phyloP scores from a whole-genome alignment of 2,797 vertebrate species.

The Eutrigla gurnardus region DNA sequence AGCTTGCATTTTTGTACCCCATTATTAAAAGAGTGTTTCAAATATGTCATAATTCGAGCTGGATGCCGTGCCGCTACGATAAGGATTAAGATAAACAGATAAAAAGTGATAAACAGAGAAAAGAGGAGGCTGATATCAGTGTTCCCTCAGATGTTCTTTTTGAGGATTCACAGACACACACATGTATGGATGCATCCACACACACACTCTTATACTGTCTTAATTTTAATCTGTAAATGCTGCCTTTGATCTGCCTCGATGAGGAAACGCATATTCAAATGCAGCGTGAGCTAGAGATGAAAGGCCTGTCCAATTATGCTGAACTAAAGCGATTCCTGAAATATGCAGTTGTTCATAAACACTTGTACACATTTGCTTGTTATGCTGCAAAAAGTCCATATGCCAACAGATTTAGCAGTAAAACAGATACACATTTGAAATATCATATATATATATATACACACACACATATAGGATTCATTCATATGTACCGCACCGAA shows the following conservation, averaged over 20 bases:
- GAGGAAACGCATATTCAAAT: conserved; percentile 69
- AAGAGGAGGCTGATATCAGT: conserved; percentile 42
- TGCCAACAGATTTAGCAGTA: conserved; percentile 21
- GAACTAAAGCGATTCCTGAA: conserved; percentile 63
- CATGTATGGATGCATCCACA: conserved; percentile 9
- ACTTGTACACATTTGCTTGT: conserved; percentile 70
- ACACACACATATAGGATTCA: too few relatives aligned
- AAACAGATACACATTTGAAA: conserved; percentile 28
- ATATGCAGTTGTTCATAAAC: conserved; percentile 68
- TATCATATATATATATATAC: conserved; percentile 18
- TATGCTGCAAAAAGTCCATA: conserved; percentile 23
- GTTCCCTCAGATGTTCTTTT: conserved; percentile 57
- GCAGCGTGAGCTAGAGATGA: conserved; percentile 63
- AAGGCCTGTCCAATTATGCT: conserved; percentile 72
- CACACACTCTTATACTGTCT: conserved; percentile 34
- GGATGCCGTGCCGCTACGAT: conserved; percentile 27
- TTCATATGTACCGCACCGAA: too few relatives aligned
- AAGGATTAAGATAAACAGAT: conserved; percentile 58
- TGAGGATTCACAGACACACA: conserved; percentile 28
- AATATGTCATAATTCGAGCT: conserved; percentile 22
- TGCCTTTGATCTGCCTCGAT: conserved; percentile 75
- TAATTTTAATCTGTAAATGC: conserved; percentile 69
- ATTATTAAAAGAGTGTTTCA: conserved; percentile 18
- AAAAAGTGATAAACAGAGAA: conserved; percentile 49
- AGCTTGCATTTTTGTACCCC: background rate